Base-by-base conservation (phyloP, 2,797 vertebrate genomes). In the Tarsius wallacei region DNA sequence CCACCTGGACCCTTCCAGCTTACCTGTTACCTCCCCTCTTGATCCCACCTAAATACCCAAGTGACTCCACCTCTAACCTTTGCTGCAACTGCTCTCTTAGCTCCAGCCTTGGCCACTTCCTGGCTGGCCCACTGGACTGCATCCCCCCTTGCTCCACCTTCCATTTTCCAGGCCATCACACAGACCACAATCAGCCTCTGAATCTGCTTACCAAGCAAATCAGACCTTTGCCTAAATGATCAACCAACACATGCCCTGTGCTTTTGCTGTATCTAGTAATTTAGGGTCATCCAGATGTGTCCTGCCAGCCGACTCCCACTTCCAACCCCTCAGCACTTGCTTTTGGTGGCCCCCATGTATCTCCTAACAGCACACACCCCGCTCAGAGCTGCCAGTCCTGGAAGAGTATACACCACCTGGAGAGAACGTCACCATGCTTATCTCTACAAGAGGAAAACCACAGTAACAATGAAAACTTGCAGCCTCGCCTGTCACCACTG, bases 341-440 rank as follows among this genome's bases (percentile, higher is more conserved):
- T 17, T 42, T 51, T n/a, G 7, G 0, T 8, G 57, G 3, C 24
- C 17, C 49, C 57, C 16, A 33, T 0, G 1, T 0, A 33, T 21
- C 28, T 17, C 42, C 2, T 15, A 47, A 15, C 17, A 16, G 42
- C 31, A 5, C n/a, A 22, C 16, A 13, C 13, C 28, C 47, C 4
- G 42, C 42, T 42, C 42, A 42, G 42, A 42, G 42, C 42, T 42
- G 42, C 42, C 42, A 42, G 42, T 42, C 42, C 42, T 42, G 42
- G 7, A 42, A 42, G 42, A 42, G 42, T 42, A 42, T 42, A 42
- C 4, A 42, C 42, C 42, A 42, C 42, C 42, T 42, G 42, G 42
- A 42, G 42, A 42, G 42, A 42, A 42, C 42, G 7, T 42, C 42
- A 42, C 42, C 42, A 42, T 42, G 42, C 7, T 42, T 42, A 42